These are phyloP conservation scores for Scyliorhinus canicula DNA, from an alignment of 2,797 vertebrate genomes.

Conservation along the genomic window DNA sequence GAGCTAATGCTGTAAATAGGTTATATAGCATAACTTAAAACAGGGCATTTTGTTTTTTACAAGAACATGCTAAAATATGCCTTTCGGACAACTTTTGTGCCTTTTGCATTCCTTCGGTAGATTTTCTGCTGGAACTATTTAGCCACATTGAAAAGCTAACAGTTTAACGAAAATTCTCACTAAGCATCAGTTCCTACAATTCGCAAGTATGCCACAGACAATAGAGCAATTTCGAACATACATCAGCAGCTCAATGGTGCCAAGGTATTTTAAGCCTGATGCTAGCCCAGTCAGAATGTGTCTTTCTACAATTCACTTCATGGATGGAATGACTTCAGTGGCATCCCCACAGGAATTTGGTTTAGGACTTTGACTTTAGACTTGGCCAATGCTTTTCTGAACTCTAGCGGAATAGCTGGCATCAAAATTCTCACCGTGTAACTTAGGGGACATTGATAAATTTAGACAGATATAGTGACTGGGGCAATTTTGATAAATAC, in stretches of 20 bases:
- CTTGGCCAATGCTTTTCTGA: not conserved
- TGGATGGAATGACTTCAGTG: not conserved
- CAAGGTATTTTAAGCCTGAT: not conserved
- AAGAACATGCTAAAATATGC: not conserved
- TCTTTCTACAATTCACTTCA: not conserved
- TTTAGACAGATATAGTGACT: not conserved
- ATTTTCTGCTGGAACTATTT: not conserved
- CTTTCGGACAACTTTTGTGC: not conserved
- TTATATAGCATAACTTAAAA: not conserved
- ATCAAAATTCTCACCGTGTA: not conserved
- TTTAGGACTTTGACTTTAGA: not conserved
- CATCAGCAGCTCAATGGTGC: not conserved
- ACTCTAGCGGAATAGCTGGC: not conserved
- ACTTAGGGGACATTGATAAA: not conserved
- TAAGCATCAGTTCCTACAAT: not conserved
- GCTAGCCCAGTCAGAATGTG: not conserved
- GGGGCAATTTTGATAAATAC: not conserved
- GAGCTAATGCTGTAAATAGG: not conserved
- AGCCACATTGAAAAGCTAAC: not conserved
- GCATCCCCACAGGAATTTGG: not conserved
- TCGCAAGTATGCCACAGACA: not conserved
- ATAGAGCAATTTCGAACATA: not conserved
- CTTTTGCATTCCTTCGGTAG: not conserved
- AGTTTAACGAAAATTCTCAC: not conserved
- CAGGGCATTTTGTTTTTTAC: not conserved